These are phyloP conservation scores for Caenorhabditis sinica DNA, from an alignment of 2,888 invertebrate species.

Conservation along the genomic window DNA sequence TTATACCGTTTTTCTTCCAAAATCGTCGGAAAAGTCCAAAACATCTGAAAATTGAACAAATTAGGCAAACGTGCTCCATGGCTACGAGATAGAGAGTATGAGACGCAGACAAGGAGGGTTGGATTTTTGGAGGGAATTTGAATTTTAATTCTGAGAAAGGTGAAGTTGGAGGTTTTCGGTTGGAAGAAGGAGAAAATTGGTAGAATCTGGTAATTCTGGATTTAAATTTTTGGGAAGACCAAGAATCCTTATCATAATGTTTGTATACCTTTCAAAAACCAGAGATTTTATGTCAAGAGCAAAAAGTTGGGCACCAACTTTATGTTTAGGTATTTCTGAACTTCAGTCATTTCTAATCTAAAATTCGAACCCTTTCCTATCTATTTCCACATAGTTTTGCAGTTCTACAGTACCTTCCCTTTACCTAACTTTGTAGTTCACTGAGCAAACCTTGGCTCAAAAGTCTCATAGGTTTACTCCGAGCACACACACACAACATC, in stretches of 20 bases:
- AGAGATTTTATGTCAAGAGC: too few species aligned
- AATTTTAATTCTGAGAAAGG: not conserved
- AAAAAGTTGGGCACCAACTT: too few species aligned
- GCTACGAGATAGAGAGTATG: not conserved
- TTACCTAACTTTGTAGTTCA: too few species aligned
- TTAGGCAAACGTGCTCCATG: conserved; percentile 8
- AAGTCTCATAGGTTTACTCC: not conserved
- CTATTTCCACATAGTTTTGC: conserved; percentile 8
- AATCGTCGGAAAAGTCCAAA: not conserved
- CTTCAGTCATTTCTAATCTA: too few species aligned
- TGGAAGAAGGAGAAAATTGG: too few species aligned
- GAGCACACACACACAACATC: conserved; percentile 14
- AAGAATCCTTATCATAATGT: too few species aligned
- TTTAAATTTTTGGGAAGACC: too few species aligned
- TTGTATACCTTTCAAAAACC: too few species aligned
- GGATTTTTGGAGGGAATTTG: conserved; percentile 1
- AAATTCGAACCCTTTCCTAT: not conserved
- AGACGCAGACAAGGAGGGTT: conserved; percentile 25
- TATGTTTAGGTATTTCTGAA: too few species aligned
- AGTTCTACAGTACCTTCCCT: conserved; percentile 13
- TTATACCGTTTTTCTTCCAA: not conserved
- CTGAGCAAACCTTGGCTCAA: not conserved
- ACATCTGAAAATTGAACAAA: conserved; percentile 1
- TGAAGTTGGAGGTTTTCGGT: not conserved
- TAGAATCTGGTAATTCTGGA: too few species aligned